These are phyloP conservation scores for Heloderma charlesbogerti DNA, from an alignment of 2,113 vertebrate genomes.

Conservation along the genomic window DNA sequence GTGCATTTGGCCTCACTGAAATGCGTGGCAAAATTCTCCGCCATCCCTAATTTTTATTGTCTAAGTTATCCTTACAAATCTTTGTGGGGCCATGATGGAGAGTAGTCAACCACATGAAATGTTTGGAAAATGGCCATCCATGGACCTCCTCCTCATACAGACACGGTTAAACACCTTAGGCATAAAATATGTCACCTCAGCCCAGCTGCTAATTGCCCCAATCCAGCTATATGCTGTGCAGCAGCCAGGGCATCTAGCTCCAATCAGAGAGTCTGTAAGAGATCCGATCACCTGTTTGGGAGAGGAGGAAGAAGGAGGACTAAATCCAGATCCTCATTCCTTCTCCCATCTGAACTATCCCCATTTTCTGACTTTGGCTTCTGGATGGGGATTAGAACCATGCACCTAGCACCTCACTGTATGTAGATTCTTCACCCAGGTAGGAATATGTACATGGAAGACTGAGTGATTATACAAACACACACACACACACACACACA, in stretches of 20 bases:
- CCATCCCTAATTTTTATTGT: not conserved
- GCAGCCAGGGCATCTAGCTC: not conserved
- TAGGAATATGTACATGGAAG: not conserved
- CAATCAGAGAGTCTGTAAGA: not conserved
- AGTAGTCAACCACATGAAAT: not conserved
- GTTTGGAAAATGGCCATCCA: accelerated
- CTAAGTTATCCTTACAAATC: not conserved
- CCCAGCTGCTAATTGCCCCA: not conserved
- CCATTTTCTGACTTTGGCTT: not conserved
- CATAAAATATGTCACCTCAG: not conserved
- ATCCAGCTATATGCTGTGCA: not conserved
- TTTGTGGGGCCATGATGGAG: not conserved
- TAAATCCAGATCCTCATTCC: too few relatives aligned
- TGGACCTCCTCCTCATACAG: not conserved
- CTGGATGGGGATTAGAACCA: not conserved
- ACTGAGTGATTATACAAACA: too few relatives aligned
- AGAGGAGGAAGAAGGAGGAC: not conserved
- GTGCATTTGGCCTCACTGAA: too few relatives aligned
- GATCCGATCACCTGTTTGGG: not conserved
- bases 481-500: too few relatives aligned
- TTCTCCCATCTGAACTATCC: not conserved
- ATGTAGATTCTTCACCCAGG: not conserved
- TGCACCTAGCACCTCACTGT: not conserved
- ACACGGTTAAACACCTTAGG: not conserved
- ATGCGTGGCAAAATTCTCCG: too few relatives aligned